Percentiles rank a stretch among this genome's conserved stretches.
phyloP scores from a whole-genome alignment of 2,797 vertebrate species.

The Odontamblyopus lacepedii region DNA sequence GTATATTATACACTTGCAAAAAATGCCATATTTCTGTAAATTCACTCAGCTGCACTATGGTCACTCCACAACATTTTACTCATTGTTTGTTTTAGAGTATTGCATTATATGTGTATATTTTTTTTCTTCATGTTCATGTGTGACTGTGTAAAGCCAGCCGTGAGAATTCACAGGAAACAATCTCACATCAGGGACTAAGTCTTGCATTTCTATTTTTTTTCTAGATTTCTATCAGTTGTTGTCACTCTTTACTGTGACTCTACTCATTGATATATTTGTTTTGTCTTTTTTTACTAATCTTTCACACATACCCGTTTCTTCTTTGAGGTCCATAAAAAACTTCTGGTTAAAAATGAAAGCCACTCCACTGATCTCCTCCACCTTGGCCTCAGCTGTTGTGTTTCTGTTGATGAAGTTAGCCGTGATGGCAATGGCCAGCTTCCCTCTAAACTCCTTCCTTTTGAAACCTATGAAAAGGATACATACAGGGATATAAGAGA shows the following conservation, averaged over 20 bases:
- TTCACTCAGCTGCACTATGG: no score
- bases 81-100: neutral
- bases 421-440: constrained; percentile 96
- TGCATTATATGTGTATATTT: neutral
- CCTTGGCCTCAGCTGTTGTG: constrained; percentile 94
- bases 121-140: neutral
- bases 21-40: no score
- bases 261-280: neutral
- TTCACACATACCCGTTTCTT: constrained; percentile 87
- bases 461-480: constrained; percentile 83
- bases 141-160: neutral
- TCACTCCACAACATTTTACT: neutral
- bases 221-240: neutral
- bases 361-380: constrained; percentile 97
- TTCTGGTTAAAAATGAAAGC: constrained; percentile 99
- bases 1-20: no score
- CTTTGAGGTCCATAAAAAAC: constrained; percentile 96
- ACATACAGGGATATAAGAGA: neutral
- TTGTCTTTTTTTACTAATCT: neutral
- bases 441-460: constrained; percentile 96
- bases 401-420: constrained; percentile 98
- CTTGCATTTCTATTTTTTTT: neutral
- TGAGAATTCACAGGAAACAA: neutral
- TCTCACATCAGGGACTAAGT: neutral
- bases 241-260: neutral